A percentile compares a stretch with the other conserved stretches of the same genome.
Evolutionary conservation across 1,140 invertebrate species (phyloP).

Genomic region (Brachionus rotundiformis): DNA sequence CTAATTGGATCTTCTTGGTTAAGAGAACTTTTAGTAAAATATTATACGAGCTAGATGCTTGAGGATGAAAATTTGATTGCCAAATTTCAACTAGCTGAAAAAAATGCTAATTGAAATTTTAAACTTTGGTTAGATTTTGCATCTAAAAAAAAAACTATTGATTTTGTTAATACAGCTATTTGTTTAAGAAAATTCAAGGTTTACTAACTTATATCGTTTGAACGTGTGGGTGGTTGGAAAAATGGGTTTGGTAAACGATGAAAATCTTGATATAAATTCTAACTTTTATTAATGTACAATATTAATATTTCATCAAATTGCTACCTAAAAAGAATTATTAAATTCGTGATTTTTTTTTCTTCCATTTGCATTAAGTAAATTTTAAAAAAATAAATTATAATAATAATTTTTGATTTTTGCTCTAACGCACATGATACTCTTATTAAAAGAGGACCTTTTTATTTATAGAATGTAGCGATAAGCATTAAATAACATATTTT

Average conservation of each 20-base stretch:
- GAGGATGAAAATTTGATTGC: background rate
- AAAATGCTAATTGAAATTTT: background rate
- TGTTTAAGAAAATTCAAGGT: background rate
- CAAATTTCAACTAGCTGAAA: background rate
- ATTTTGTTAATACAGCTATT: background rate
- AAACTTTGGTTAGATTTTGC: background rate
- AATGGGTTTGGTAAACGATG: background rate
- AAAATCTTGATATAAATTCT: background rate
- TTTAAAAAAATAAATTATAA: conserved; percentile 4
- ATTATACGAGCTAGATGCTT: background rate
- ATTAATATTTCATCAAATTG: background rate
- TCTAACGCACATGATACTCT: background rate
- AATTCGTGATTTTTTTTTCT: conserved; percentile 5
- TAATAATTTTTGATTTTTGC: background rate
- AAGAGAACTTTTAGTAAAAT: background rate
- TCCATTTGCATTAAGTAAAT: background rate
- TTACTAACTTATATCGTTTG: background rate
- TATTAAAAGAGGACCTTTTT: background rate
- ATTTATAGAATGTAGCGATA: too few species aligned
- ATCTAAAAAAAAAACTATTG: background rate
- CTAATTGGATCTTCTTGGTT: background rate
- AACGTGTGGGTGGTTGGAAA: background rate
- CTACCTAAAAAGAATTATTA: background rate
- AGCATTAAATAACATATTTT: background rate
- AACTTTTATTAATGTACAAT: background rate